Conservation (phyloP, 2,113 vertebrate species). For the Rhea americana region DNA sequence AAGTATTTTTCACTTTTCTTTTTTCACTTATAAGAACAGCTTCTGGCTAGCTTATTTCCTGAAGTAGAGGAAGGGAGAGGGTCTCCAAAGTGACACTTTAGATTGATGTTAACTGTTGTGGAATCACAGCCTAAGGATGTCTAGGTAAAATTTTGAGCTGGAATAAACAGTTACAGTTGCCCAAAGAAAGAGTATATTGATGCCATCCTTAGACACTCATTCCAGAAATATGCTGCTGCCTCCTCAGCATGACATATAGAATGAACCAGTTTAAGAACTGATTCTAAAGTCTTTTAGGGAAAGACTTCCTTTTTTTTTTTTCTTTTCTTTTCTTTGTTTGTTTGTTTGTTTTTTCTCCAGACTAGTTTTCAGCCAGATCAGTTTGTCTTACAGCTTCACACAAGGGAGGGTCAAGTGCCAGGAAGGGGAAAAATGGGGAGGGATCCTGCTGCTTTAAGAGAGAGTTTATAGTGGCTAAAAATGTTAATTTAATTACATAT, state of each 20-base stretch:
- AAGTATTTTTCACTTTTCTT: not conserved
- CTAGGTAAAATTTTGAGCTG: conserved; percentile 37
- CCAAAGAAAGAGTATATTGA: not conserved
- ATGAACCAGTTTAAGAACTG: not conserved
- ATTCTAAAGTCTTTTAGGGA: not conserved
- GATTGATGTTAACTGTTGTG: conserved; percentile 12
- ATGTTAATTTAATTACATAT: conserved; percentile 12
- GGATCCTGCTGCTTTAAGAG: not conserved
- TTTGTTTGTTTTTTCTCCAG: no score
- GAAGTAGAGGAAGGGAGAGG: not conserved
- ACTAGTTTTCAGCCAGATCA: not conserved
- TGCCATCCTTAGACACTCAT: not conserved
- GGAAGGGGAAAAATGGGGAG: not conserved
- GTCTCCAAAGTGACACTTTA: conserved; percentile 15
- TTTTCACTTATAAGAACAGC: not conserved
- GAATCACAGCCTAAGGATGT: conserved; percentile 13
- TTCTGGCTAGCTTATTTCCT: conserved; percentile 11
- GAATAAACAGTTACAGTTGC: not conserved
- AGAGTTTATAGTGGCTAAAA: not conserved
- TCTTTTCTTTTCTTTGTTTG: not conserved
- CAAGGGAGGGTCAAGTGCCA: not conserved
- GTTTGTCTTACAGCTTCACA: not conserved
- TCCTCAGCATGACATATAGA: not conserved
- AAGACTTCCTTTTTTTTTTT: not conserved
- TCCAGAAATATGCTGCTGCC: not conserved